phyloP scores from a whole-genome alignment of 2,113 vertebrate species.

The Pampusana beccarii region DNA sequence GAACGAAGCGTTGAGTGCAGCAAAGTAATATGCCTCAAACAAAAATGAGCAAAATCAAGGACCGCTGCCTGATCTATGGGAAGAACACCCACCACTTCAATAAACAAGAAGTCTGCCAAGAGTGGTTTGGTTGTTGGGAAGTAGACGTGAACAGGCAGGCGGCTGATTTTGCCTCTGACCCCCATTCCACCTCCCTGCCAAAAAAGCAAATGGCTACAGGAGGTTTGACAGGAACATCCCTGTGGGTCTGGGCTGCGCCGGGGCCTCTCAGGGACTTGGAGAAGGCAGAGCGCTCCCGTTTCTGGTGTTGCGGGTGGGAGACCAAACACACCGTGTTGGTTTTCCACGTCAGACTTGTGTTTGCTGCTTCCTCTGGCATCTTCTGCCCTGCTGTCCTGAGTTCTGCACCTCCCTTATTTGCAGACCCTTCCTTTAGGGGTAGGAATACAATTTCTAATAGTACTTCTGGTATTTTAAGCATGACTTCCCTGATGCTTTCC shows the following conservation, averaged over 20 bases:
- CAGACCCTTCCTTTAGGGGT: neutral
- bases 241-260: accelerated
- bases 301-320: accelerated
- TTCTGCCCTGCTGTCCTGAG: neutral
- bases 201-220: neutral
- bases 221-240: neutral
- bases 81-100: neutral
- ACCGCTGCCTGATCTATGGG: neutral
- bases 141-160: neutral
- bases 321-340: accelerated
- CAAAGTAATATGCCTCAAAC: neutral
- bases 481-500: neutral
- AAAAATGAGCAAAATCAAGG: neutral
- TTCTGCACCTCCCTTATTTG: neutral
- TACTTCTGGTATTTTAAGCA: neutral
- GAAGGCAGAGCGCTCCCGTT: neutral
- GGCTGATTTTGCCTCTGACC: neutral
- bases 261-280: accelerated
- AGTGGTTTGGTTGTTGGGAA: neutral
- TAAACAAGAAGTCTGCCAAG: neutral
- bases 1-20: neutral
- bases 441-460: neutral
- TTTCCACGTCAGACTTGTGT: neutral
- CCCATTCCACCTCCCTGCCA: neutral
- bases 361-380: neutral